These are phyloP conservation scores for Lycocerus yunnanus DNA, from an alignment of 2,888 invertebrate species.

Conservation along the genomic window DNA sequence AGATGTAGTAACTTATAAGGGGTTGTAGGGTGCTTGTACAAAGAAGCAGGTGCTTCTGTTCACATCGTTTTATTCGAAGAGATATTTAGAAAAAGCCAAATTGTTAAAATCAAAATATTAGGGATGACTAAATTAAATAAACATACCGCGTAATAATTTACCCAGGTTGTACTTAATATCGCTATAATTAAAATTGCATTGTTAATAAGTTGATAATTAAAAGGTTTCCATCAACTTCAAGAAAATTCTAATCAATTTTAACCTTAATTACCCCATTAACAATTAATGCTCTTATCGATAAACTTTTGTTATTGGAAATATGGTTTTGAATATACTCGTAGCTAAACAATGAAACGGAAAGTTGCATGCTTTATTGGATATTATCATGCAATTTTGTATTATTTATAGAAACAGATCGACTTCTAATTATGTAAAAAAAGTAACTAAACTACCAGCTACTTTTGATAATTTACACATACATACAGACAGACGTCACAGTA, in stretches of 20 bases:
- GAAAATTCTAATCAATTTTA: not conserved
- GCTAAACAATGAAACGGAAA: not conserved
- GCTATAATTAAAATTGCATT: not conserved
- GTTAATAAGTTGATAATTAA: not conserved
- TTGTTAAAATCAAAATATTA: not conserved
- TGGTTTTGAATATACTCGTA: too few relatives aligned
- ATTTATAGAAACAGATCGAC: not conserved
- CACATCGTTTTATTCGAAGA: slow-evolving; percentile 43
- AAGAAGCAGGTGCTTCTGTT: slow-evolving; percentile 23
- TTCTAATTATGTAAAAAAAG: too few relatives aligned
- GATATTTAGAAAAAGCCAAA: not conserved
- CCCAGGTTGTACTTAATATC: not conserved
- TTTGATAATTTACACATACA: too few relatives aligned
- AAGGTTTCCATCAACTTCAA: not conserved
- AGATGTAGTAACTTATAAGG: slow-evolving; percentile 54
- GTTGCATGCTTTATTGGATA: not conserved
- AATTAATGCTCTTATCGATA: not conserved
- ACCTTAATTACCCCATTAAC: not conserved
- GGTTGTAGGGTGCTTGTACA: slow-evolving; percentile 26
- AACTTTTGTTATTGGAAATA: not conserved
- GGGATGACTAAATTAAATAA: not conserved
- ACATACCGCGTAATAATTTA: not conserved
- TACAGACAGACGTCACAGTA: too few relatives aligned
- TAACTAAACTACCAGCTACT: too few relatives aligned
- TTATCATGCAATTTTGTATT: not conserved